A percentile compares a stretch with the other conserved stretches of the same genome.
Conservation (phyloP, 2,797 vertebrate species). For the Todus mexicanus region DNA sequence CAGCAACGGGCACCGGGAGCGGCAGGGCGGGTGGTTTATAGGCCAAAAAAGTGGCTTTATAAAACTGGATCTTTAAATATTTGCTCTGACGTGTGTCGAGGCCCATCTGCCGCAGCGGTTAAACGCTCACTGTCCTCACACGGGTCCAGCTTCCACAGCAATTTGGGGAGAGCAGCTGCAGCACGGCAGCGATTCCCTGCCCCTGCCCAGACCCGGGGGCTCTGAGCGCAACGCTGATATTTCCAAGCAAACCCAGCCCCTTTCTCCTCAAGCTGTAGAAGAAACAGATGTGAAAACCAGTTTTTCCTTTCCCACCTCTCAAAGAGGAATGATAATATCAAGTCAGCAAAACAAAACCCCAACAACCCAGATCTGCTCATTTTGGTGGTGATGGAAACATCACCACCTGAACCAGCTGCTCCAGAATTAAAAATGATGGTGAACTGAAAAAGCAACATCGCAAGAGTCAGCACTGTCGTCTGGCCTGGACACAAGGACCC, state of each 20-base stretch:
- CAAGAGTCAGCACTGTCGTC: background rate
- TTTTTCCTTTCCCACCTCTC: background rate
- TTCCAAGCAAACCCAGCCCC: background rate
- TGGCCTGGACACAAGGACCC: background rate
- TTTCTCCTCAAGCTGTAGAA: background rate
- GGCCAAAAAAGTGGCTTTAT: slow-evolving; percentile 28
- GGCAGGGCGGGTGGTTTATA: background rate
- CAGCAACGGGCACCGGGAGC: background rate
- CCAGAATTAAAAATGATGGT: background rate
- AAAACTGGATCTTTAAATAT: slow-evolving; percentile 62
- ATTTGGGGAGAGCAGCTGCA: background rate
- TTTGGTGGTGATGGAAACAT: background rate
- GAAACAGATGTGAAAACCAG: background rate
- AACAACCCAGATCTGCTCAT: background rate
- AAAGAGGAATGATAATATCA: background rate
- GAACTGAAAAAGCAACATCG: background rate
- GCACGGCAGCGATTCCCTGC: background rate
- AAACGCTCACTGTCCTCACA: fast-evolving
- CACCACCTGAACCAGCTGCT: background rate
- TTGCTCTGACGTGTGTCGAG: slow-evolving; percentile 16
- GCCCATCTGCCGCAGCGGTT: background rate
- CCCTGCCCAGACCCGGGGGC: background rate
- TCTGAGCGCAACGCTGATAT: fast-evolving
- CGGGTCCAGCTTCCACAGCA: background rate
- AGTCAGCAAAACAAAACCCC: background rate